Evolutionary conservation across 2,113 vertebrate species (phyloP), one percentile per base, ranked within the genome.

Genomic region (Takifugu bimaculatus): DNA sequence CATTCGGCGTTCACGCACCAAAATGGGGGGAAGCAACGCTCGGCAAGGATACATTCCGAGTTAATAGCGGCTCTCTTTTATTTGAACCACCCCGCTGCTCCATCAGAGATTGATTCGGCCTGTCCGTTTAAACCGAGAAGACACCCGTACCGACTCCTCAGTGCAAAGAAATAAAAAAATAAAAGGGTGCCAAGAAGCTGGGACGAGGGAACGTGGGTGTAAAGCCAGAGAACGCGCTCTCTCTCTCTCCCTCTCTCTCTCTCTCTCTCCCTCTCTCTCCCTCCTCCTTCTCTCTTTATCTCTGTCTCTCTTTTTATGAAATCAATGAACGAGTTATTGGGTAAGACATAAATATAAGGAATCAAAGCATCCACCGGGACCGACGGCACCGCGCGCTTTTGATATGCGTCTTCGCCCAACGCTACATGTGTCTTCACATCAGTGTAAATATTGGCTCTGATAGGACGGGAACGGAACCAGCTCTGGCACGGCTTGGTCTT

Each of bases 101-200:
- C 75, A 81, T 86, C 79, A 76, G 85, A 88, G 87, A 79, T 90
- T 95, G 96, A 93, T 88, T 91, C 80, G 79, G 78, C 85, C 95
- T 92, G 91, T 92, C 92, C 93, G 94, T 96, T 98, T 96, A 98
- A 97, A 98, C 94, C 90, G 91, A 94, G 94, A 95, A 94, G 93
- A 96, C 94, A 94, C 94, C 90, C 94, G 93, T 93, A 92, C 92
- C 90, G 91, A 91, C 89, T 93, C 91, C 89, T 95, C 93, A 93
- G 94, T 93, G 93, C 93, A 94, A 93, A 92, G 93, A 85, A 85
- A 83, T 25, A 53, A 53, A 53, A 48, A 50, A 50, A 50, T 63
- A 82, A 85, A 90, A 91, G 85, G 88, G 91, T 91, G 89, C 90
- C 88, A 89, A 91, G 90, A 93, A 89, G 87, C 89, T 91, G 91